Evolutionary conservation across 2,797 vertebrate genomes (phyloP).

Genomic region (Psittacula echo): DNA sequence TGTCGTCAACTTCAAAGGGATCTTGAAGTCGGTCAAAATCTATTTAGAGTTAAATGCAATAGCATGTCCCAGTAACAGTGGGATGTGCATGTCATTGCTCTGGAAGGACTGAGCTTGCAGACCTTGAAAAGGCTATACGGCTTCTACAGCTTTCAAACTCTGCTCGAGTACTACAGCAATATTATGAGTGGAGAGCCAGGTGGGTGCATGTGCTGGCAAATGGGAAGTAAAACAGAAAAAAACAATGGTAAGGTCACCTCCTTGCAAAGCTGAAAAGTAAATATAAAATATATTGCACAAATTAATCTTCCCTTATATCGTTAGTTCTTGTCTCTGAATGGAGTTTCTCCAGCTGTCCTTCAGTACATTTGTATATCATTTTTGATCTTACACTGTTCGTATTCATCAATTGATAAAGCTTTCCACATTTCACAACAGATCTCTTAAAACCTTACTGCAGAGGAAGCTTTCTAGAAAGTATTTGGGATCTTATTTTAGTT

Average conservation of each 20-base stretch:
- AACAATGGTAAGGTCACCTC: not conserved
- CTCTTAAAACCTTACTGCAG: not conserved
- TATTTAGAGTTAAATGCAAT: not conserved
- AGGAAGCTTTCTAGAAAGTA: not conserved
- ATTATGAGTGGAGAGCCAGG: not conserved
- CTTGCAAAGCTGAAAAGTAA: not conserved
- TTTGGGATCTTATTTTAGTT: not conserved
- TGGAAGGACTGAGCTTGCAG: not conserved
- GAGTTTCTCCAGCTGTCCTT: not conserved
- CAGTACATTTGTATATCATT: not conserved
- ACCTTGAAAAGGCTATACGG: not conserved
- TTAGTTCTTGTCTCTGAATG: not conserved
- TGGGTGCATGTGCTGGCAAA: not conserved
- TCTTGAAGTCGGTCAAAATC: not conserved
- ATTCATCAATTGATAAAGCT: not conserved
- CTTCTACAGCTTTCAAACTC: not conserved
- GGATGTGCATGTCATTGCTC: not conserved
- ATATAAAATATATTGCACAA: not conserved
- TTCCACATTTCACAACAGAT: not conserved
- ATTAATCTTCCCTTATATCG: not conserved
- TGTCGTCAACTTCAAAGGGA: not conserved
- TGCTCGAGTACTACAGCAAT: not conserved
- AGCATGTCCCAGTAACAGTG: not conserved
- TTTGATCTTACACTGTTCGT: not conserved
- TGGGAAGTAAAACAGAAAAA: not conserved